Evolutionary conservation across 2,113 vertebrate genomes (phyloP), one percentile per base, ranked within the genome.

Genomic region (Noturus placidus): DNA sequence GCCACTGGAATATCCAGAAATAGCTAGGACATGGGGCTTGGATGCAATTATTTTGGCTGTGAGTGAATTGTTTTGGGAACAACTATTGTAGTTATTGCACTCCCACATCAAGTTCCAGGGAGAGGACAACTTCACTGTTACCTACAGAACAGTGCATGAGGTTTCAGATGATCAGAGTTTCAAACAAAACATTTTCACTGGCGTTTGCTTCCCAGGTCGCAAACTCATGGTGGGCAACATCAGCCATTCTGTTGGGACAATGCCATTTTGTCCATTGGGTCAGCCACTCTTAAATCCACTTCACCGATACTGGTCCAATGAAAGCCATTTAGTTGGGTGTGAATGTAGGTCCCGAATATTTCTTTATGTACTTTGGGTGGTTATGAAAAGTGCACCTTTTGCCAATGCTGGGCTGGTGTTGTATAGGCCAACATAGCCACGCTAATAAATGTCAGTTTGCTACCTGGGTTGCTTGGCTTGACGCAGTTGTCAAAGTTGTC

Each of bases 1-100:
- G 81, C 81, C 59, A 83, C 81, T 83, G 81, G 61, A 65, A 30
- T 15, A 83, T 59, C 61, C 61, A 65, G 59, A 27, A 83, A 83
- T 83, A 83, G 59, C 81, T 83, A 9, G 81, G 38, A 50, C 81
- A 25, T 67, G 81, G 22, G 59, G 81, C 27, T 65, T 27, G 59
- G 38, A 65, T 65, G 81, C 81, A 65, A 50, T 83, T 83, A 65
- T 50, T 67, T n/a, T 38, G 38, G 38, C 57, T 83, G 59, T 14
- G 25, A 83, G 61, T 67, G 81, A 83, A 67, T 83, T 83, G 59
- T 63, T 83, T 67, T 10, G 38, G 81, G 59, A 65, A 67, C 35
- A 50, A 65, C 3, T 42, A 13, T 82, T 59, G 35, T 65, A 50
- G 81, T 50, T 67, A n/a, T 83, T 65, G 81, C 33, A 38, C 56